phyloP scores from a whole-genome alignment of 1,140 invertebrate species.

The Brachionus sp. region DNA sequence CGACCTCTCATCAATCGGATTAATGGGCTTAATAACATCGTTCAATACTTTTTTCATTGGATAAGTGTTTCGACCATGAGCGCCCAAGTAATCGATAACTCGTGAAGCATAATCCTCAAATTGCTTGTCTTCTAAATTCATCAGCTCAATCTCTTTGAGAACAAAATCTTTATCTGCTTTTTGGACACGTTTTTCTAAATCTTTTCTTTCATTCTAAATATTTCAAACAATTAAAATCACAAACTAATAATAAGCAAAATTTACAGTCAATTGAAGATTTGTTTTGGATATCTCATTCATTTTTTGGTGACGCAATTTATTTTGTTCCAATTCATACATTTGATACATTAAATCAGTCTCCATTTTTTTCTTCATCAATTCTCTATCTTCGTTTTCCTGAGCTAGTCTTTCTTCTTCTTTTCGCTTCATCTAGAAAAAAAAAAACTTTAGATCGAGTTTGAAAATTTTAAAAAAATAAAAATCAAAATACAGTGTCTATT shows the following conservation, averaged over 20 bases:
- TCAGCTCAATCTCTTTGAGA: conserved; percentile 6
- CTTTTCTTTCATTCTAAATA: conserved; percentile 40
- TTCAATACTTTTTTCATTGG: conserved; percentile 53
- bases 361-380: conserved; percentile 18
- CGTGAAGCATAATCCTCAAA: conserved; percentile 52
- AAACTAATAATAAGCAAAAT: background rate
- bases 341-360: conserved; percentile 41
- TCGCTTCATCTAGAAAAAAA: conserved; percentile 28
- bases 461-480: background rate
- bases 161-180: conserved; percentile 38
- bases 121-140: conserved; percentile 33
- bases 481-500: conserved; percentile 12
- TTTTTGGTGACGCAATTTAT: conserved; percentile 9
- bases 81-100: conserved; percentile 57
- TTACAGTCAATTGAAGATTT: conserved; percentile 27
- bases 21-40: conserved; percentile 13
- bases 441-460: background rate
- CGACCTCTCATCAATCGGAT: conserved; percentile 14
- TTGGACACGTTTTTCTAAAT: conserved; percentile 9
- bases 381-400: background rate
- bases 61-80: conserved; percentile 56
- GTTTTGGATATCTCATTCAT: background rate
- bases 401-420: background rate
- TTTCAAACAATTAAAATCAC: background rate
- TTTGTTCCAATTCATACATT: conserved; percentile 32